Evolutionary conservation across 1,140 invertebrate species (phyloP).

Genomic region (Spodoptera litura): DNA sequence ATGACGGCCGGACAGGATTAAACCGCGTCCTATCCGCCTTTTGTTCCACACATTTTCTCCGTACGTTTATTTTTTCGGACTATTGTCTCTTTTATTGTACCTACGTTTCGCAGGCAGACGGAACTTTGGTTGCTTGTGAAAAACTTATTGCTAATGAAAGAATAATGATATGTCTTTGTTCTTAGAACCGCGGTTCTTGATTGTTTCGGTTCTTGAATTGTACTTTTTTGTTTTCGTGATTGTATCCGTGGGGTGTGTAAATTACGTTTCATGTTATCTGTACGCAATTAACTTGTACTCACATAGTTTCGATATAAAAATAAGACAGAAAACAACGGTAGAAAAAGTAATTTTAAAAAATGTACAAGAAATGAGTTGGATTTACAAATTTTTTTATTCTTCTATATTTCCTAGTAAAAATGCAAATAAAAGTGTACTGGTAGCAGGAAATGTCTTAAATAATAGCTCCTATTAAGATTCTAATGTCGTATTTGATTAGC

Average conservation of each 20-base stretch:
- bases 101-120: background rate
- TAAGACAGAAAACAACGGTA: no score
- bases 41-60: constrained; percentile 77
- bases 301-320: no score
- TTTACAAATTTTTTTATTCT: no score
- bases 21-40: constrained; percentile 78
- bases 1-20: constrained; percentile 80
- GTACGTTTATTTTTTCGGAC: constrained; percentile 61
- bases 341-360: no score
- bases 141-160: constrained; percentile 54
- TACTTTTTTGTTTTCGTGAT: background rate
- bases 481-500: constrained; percentile 11
- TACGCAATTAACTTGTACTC: no score
- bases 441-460: background rate
- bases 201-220: background rate
- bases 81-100: constrained; percentile 53
- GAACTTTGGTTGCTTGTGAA: constrained; percentile 6
- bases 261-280: background rate
- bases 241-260: no score
- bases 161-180: constrained; percentile 44
- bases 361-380: no score
- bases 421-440: background rate
- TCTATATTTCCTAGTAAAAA: no score
- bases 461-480: background rate
- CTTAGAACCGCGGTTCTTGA: background rate